phyloP scores from a whole-genome alignment of 2,797 vertebrate genomes.

The Alectoris magna region DNA sequence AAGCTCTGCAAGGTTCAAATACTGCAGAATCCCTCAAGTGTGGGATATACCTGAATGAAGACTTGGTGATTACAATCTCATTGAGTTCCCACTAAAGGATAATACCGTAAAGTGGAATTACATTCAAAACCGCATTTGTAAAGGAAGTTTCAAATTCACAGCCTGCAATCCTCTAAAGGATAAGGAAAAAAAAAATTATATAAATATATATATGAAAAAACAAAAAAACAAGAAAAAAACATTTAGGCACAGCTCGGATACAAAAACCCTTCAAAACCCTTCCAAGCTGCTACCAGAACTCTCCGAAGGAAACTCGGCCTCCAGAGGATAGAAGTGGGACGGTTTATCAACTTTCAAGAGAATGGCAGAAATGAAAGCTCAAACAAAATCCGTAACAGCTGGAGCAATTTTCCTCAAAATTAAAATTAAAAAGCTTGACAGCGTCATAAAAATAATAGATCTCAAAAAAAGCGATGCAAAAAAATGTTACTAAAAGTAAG shows the following conservation, averaged over 20 bases:
- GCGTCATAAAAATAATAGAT: conserved; percentile 30
- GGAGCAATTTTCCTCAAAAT: conserved; percentile 64
- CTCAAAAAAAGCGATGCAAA: neutral
- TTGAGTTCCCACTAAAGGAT: accelerated
- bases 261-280: neutral
- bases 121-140: neutral
- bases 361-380: conserved; percentile 6
- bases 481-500: conserved; percentile 67
- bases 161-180: neutral
- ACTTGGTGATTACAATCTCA: neutral
- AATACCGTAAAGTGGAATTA: neutral
- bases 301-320: neutral
- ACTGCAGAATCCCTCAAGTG: neutral
- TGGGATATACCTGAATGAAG: too few relatives aligned
- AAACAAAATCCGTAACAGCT: conserved; percentile 46
- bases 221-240: neutral
- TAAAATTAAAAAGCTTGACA: conserved; percentile 44
- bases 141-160: neutral
- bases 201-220: neutral
- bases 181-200: neutral
- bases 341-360: neutral
- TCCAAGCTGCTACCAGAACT: neutral
- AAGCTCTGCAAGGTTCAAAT: neutral
- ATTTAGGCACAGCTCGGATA: neutral
- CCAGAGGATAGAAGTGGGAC: neutral